Percentiles rank a stretch among this genome's conserved stretches.
These are phyloP conservation scores for Sebastes kiyomatsui DNA, from an alignment of 2,797 vertebrate species.

Conservation along the genomic window DNA sequence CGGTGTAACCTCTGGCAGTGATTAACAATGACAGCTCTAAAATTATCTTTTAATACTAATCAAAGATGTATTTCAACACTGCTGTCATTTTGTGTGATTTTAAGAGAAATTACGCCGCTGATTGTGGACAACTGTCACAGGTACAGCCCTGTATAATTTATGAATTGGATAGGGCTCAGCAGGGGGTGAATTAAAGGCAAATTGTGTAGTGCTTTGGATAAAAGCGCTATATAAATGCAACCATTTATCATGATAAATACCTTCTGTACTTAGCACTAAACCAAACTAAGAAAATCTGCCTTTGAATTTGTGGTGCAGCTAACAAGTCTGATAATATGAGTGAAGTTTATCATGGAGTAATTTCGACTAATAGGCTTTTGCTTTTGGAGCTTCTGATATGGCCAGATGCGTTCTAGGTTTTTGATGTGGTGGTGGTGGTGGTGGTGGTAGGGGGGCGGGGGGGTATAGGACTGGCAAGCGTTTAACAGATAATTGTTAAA, in stretches of 20 bases:
- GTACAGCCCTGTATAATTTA: neutral
- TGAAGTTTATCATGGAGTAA: neutral
- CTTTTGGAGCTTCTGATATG: neutral
- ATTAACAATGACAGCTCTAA: too few relatives aligned
- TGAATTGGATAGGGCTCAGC: neutral
- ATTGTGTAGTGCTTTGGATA: neutral
- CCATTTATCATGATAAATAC: neutral
- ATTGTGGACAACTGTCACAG: neutral
- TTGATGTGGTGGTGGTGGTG: neutral
- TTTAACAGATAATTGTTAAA: conserved; percentile 65
- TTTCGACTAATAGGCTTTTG: neutral
- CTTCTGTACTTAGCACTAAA: neutral
- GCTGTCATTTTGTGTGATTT: neutral
- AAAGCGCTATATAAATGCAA: neutral
- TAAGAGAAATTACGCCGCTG: neutral
- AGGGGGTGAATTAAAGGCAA: neutral
- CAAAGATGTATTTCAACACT: neutral
- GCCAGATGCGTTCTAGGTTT: conserved; percentile 1
- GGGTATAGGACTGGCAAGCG: conserved; percentile 16
- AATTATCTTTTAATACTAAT: neutral
- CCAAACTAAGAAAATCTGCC: too few relatives aligned
- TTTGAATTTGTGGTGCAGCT: neutral
- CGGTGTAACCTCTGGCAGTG: too few relatives aligned
- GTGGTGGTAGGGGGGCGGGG: rapidly evolving
- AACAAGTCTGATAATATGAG: neutral